A percentile compares a stretch with the other conserved stretches of the same genome.
phyloP scores from a whole-genome alignment of 1,140 invertebrate species.

The Heliconius hermathena region DNA sequence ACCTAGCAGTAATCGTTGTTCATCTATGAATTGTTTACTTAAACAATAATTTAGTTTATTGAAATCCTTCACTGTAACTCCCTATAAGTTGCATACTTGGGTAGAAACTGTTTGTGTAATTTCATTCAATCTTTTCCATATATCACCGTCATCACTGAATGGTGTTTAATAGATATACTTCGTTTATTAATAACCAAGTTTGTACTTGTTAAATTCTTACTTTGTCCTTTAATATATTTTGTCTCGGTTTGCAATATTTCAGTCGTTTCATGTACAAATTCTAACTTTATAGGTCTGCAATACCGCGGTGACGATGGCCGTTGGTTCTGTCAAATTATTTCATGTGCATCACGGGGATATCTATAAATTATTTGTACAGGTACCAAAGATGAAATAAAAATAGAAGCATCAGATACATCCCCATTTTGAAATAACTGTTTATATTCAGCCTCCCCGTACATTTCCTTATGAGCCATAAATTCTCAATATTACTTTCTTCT shows the following conservation, averaged over 20 bases:
- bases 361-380: slow-evolving; percentile 2
- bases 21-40: background rate
- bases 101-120: background rate
- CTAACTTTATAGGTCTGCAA: slow-evolving; percentile 12
- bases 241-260: background rate
- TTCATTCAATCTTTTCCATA: background rate
- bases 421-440: slow-evolving; percentile 12
- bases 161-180: background rate
- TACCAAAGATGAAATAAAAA: slow-evolving; percentile 20
- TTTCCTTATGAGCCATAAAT: slow-evolving; percentile 15
- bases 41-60: background rate
- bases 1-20: background rate
- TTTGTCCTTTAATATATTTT: background rate
- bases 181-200: background rate
- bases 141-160: background rate
- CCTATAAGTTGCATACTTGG: background rate
- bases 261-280: slow-evolving; percentile 6
- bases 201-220: background rate
- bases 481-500: slow-evolving; percentile 4
- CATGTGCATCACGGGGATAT: background rate
- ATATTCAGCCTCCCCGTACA: slow-evolving; percentile 11
- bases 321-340: slow-evolving; percentile 1
- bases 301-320: background rate
- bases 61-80: background rate
- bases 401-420: slow-evolving; percentile 16